Base-by-base conservation (phyloP, 92 coral and sea anemone genomes). In the Phenganax subtilis region DNA sequence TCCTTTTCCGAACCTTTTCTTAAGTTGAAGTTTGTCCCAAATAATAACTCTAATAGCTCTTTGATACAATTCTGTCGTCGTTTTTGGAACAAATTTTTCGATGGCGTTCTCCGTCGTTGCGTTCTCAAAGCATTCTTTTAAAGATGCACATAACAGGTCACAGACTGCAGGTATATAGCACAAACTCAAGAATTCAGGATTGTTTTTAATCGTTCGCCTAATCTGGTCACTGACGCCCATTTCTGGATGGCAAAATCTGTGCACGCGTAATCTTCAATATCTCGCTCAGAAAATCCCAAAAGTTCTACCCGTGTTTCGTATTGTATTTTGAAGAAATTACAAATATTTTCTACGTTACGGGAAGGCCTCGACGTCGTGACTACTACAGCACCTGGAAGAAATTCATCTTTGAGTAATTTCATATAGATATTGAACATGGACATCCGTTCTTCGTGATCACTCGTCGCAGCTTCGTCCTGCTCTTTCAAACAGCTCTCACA, bases 91-190 rank as follows among this genome's bases (percentile, higher is more conserved):
- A 8, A 17, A 68, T 11, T 0, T 68, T 68, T 15, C 73, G 29
- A 68, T 37, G 47, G 31, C 73, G 10, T 30, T 68, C 12, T 30
- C 73, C 31, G 73, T 29, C 7, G 29, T 68, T 1, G 73, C 10
- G 10, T 25, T 9, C n/a, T 68, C 73, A 20, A 72, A 59, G 51
- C 63, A 51, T 53, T 81, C 51, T 54, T 59, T 54, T 54, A 68
- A 64, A 57, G 53, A 54, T 75, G 76, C 51, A 62, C 91, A 88
- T 14, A 88, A 67, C 16, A 88, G 77, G 62, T 58, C 56, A 82
- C 91, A 85, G 84, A 69, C 82, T 1, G 66, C 86, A n/a, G 91
- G 91, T 52, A 85, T 77, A 84, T 82, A 88, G 75, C 88, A 85
- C 55, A 88, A 74, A 55, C 80, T 51, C 51, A 85, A 15, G 59